Base-by-base conservation (phyloP, 2,888 invertebrate species). In the Oeneis ivallda region DNA sequence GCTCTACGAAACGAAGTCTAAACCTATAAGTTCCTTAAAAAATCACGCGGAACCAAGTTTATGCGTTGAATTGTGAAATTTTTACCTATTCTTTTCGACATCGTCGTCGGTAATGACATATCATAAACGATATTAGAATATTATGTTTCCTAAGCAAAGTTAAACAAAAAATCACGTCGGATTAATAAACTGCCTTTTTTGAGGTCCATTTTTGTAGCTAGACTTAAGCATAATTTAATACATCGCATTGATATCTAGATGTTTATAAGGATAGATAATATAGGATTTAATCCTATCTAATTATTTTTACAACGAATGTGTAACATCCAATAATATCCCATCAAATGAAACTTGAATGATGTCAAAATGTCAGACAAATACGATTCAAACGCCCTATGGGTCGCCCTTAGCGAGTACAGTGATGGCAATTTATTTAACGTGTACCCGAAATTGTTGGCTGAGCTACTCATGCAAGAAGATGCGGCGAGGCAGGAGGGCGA, bases 361-460 rank as follows among this genome's bases (percentile, higher is more conserved):
- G 17, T 11, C 15, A 81, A 67, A 66, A 91, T 91, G 91, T 71
- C 82, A 49, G 74, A 71, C 1, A 84, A 81, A 73, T 85, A 88
- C 74, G 87, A 91, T 71, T 77, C 91, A 7, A 91, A 84, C 72
- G 76, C 82, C 15, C 70, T 91, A 54, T 94, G 93, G 93, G 91
- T 93, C 68, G 93, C 92, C 50, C 88, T 94, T 70, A 93, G 88
- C 77, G 89, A 93, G 65, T 83, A 89, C 66, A 92, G 90, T 49
- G 93, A 93, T 58, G 91, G 92, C 4, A 93, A 94, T 76, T 88
- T 95, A 52, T 95, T 95, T 78, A 93, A 93, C 15, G 92, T 94
- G 7, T 94, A 95, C 76, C 94, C 95, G 0, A 93, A 93, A 75
- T 85, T 95, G 2, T 89, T 96, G 81, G 93, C 93, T 0, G 92